These are phyloP conservation scores for Conistra vaccinii DNA, from an alignment of 2,888 invertebrate genomes.

Conservation along the genomic window DNA sequence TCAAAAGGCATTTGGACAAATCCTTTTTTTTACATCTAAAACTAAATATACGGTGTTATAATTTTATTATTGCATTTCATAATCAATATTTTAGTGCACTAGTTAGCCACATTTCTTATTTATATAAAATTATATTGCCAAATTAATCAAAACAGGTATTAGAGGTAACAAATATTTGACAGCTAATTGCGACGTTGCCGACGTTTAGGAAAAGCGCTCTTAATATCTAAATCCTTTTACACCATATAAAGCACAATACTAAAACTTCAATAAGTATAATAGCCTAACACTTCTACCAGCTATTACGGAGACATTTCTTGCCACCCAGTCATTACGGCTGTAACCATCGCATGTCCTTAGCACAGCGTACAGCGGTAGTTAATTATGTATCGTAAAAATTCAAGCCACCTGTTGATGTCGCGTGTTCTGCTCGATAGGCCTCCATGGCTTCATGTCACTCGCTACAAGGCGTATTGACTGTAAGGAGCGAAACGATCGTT, in stretches of 20 bases:
- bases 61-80: no score
- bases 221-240: background rate
- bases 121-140: no score
- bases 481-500: background rate
- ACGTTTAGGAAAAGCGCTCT: no score
- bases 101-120: no score
- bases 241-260: background rate
- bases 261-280: conserved; percentile 9
- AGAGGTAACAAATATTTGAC: no score
- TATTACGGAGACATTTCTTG: conserved; percentile 2
- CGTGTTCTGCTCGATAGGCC: conserved; percentile 59
- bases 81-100: no score
- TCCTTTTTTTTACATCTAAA: no score
- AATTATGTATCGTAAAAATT: conserved; percentile 69
- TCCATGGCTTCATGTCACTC: conserved; percentile 40
- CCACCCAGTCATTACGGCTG: conserved; percentile 17
- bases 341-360: conserved; percentile 29
- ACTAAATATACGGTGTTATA: no score
- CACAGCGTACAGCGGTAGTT: conserved; percentile 40
- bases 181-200: no score
- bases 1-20: no score
- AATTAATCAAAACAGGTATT: no score
- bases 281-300: background rate
- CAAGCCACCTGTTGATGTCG: conserved; percentile 70
- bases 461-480: conserved; percentile 29